Evolutionary conservation across 2,113 vertebrate genomes (phyloP).

Genomic region (Melospiza melodia): DNA sequence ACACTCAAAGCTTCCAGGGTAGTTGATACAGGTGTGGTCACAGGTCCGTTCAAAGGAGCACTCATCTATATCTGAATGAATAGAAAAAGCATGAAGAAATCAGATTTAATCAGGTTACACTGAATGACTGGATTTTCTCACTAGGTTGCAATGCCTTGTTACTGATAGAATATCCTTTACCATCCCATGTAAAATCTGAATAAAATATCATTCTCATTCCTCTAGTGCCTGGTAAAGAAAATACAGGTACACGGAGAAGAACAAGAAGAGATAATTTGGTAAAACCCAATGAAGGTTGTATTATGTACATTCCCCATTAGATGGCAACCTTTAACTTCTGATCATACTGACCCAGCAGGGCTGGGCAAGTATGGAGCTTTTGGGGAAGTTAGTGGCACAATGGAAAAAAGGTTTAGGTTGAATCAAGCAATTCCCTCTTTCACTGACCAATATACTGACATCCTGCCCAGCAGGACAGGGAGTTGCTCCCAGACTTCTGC

Average conservation of each 20-base stretch:
- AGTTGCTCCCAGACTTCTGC: background rate
- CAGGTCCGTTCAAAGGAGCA: conserved; percentile 95
- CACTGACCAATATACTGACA: background rate
- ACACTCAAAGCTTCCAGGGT: conserved; percentile 92
- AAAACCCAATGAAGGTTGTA: background rate
- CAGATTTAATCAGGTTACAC: background rate
- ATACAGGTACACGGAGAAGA: background rate
- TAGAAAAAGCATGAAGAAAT: background rate
- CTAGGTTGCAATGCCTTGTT: background rate
- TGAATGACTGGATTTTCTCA: background rate
- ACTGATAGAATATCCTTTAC: background rate
- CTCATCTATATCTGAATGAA: conserved; percentile 88
- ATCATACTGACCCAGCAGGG: background rate
- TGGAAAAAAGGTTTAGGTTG: background rate
- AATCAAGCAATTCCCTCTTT: background rate
- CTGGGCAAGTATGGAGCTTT: background rate
- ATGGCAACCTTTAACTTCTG: conserved; percentile 55
- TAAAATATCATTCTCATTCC: background rate
- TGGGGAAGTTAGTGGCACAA: background rate
- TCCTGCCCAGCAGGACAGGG: background rate
- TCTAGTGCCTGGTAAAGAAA: background rate
- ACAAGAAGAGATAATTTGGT: background rate
- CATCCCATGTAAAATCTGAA: background rate
- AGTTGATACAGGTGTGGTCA: conserved; percentile 95
- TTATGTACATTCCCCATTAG: conserved; percentile 8